phyloP scores from a whole-genome alignment of 2,797 vertebrate species.

The Ctenopoma multispine region DNA sequence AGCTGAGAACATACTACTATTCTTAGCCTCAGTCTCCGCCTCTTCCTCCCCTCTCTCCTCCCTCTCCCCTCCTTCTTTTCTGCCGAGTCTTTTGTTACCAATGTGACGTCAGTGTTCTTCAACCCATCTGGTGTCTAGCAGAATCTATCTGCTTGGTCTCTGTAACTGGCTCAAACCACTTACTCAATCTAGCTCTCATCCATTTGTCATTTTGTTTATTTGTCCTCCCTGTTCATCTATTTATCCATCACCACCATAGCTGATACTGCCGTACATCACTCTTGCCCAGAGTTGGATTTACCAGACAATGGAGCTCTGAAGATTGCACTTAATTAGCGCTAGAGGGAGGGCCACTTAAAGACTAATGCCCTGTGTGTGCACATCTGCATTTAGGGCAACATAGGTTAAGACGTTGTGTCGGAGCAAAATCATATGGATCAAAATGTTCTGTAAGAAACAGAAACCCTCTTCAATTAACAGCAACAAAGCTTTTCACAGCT shows the following conservation, averaged over 20 bases:
- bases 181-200: slow-evolving; percentile 31
- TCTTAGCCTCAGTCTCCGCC: slow-evolving; percentile 71
- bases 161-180: slow-evolving; percentile 53
- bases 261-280: slow-evolving; percentile 21
- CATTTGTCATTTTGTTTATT: slow-evolving; percentile 54
- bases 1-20: slow-evolving; percentile 70
- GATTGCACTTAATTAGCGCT: slow-evolving; percentile 32
- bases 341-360: slow-evolving; percentile 32
- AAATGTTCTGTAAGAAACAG: slow-evolving; percentile 29
- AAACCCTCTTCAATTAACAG: slow-evolving; percentile 12
- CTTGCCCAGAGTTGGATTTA: slow-evolving; percentile 25
- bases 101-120: slow-evolving; percentile 58
- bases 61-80: slow-evolving; percentile 44
- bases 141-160: slow-evolving; percentile 40
- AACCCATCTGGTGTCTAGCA: slow-evolving; percentile 67
- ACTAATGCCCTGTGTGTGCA: slow-evolving; percentile 19
- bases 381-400: background rate
- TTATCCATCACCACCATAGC: slow-evolving; percentile 41
- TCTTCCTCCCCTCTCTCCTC: slow-evolving; percentile 52
- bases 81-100: slow-evolving; percentile 54
- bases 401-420: background rate
- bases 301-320: slow-evolving; percentile 22
- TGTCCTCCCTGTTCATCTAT: slow-evolving; percentile 29
- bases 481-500: no score
- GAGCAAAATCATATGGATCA: slow-evolving; percentile 39